These are phyloP conservation scores for Platycnemis pennipes DNA, from an alignment of 2,888 invertebrate species.

Conservation along the genomic window DNA sequence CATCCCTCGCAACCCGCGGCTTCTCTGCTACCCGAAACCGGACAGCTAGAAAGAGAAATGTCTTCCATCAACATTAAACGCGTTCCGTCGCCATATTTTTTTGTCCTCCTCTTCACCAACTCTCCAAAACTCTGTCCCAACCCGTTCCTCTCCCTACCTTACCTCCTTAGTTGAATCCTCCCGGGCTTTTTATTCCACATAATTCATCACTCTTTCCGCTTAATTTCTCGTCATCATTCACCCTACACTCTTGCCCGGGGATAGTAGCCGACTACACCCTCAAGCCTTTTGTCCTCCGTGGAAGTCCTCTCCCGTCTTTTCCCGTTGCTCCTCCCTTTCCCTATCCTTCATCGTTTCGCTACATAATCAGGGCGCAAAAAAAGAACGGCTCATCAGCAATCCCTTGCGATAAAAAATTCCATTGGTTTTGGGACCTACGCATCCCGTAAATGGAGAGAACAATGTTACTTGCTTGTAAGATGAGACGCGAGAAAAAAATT, in stretches of 20 bases:
- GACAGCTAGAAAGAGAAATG: not conserved
- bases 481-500: not conserved
- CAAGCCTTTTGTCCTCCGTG: not conserved
- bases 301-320: not conserved
- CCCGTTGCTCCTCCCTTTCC: not conserved
- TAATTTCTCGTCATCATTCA: conserved; percentile 23
- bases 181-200: not conserved
- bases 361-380: not conserved
- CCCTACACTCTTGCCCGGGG: not conserved
- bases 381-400: not conserved
- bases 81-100: not conserved
- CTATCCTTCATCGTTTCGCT: not conserved
- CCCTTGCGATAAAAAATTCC: not conserved
- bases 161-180: not conserved
- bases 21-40: not conserved
- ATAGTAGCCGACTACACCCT: not conserved
- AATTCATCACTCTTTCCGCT: conserved; percentile 36
- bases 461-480: not conserved
- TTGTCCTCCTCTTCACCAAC: not conserved
- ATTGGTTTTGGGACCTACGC: not conserved
- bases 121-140: not conserved
- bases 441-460: not conserved
- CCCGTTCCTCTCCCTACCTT: not conserved
- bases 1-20: not conserved
- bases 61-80: conserved; percentile 7